phyloP scores from a whole-genome alignment of 2,888 invertebrate species.

The Selenia dentaria region DNA sequence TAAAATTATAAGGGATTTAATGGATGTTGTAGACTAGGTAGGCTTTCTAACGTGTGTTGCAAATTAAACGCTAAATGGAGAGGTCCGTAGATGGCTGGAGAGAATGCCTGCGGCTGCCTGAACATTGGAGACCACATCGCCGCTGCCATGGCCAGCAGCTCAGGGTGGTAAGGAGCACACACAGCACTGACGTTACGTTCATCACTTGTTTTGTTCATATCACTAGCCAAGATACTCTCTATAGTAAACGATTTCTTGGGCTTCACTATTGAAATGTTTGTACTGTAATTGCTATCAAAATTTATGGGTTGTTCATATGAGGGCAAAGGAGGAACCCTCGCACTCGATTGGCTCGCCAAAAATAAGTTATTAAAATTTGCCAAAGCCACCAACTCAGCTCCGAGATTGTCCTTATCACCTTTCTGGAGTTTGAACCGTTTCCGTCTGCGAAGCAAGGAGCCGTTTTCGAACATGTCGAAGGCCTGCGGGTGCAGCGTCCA shows the following conservation, averaged over 20 bases:
- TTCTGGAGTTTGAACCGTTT: constrained; percentile 91
- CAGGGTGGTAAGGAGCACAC: constrained; percentile 43
- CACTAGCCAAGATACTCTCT: constrained; percentile 92
- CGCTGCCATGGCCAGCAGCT: constrained; percentile 49
- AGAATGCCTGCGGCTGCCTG: constrained; percentile 35
- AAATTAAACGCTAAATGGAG: constrained; percentile 46
- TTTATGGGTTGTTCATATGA: constrained; percentile 42
- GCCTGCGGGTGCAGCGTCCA: constrained; percentile 94
- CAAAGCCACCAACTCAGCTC: constrained; percentile 86
- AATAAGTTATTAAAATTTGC: constrained; percentile 87
- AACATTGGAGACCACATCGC: constrained; percentile 51
- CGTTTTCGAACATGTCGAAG: constrained; percentile 95
- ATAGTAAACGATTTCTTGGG: constrained; percentile 92
- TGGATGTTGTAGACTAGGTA: constrained; percentile 35
- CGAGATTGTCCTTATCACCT: constrained; percentile 63
- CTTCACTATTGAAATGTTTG: constrained; percentile 43
- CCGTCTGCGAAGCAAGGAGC: constrained; percentile 91
- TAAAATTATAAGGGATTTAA: constrained; percentile 21
- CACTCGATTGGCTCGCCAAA: constrained; percentile 60
- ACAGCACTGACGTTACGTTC: constrained; percentile 45
- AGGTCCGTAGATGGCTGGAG: constrained; percentile 36
- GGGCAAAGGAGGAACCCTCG: constrained; percentile 44
- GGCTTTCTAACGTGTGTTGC: constrained; percentile 39
- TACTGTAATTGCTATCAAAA: constrained; percentile 27
- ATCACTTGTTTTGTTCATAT: constrained; percentile 61